Percentiles rank a stretch among this genome's conserved stretches.
These are phyloP conservation scores for Helobdella robusta DNA, from an alignment of 2,888 invertebrate species.

Conservation along the genomic window DNA sequence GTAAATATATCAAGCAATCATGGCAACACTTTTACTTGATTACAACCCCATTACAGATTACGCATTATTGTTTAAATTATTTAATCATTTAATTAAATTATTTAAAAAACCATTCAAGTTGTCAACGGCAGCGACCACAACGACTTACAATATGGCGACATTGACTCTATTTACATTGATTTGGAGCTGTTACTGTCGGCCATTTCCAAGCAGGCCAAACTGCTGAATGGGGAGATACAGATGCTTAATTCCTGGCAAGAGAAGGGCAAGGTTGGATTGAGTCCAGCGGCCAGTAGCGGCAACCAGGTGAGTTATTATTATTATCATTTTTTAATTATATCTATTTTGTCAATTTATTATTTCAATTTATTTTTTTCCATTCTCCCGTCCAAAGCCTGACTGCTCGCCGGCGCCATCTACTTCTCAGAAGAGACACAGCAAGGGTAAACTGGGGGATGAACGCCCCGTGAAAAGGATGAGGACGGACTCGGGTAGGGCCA, in stretches of 20 bases:
- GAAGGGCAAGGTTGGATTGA: slow-evolving; percentile 20
- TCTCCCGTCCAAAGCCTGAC: background rate
- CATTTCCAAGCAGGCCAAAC: slow-evolving; percentile 68
- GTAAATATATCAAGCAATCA: background rate
- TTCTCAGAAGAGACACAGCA: slow-evolving; percentile 17
- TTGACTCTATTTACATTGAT: slow-evolving; percentile 76
- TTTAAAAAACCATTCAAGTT: slow-evolving; percentile 40
- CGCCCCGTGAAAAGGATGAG: slow-evolving; percentile 27
- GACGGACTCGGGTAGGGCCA: slow-evolving; percentile 28
- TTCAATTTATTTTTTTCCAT: no score
- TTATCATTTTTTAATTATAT: no score
- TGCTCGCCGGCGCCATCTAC: background rate
- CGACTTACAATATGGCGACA: slow-evolving; percentile 65
- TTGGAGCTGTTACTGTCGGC: slow-evolving; percentile 74
- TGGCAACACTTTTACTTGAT: background rate
- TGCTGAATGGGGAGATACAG: slow-evolving; percentile 56
- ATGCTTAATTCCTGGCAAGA: slow-evolving; percentile 31
- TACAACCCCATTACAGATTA: no score
- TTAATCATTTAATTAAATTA: slow-evolving; percentile 7
- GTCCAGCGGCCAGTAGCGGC: background rate
- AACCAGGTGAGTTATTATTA: background rate
- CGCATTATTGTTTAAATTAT: background rate
- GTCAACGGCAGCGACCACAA: slow-evolving; percentile 63
- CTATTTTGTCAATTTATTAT: no score
- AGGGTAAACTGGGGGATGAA: slow-evolving; percentile 25